These are phyloP conservation scores for Stichopus horrens DNA, from an alignment of 53 echinoderm and acorn worm genomes.

Conservation along the genomic window DNA sequence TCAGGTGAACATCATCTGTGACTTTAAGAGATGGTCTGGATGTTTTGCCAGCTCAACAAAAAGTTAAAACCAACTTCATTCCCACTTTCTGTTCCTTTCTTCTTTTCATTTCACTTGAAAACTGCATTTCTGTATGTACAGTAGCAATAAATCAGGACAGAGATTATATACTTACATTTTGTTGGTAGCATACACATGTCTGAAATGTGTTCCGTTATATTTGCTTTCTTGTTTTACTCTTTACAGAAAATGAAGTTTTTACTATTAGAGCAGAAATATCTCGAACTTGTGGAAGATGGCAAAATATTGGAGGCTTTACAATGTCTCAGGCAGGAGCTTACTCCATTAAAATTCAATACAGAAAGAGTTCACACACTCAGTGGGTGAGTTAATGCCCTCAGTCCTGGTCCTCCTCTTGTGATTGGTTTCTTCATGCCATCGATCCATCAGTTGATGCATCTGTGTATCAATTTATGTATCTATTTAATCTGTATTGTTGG, in stretches of 20 bases:
- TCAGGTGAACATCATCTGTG: no score
- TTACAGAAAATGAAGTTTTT: conserved; percentile 96
- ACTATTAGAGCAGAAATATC: conserved; percentile 93
- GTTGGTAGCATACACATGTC: not conserved
- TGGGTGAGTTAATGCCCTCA: conserved; percentile 59
- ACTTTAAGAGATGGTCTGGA: no score
- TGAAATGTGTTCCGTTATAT: not conserved
- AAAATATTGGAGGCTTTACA: conserved; percentile 84
- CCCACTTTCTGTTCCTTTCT: no score
- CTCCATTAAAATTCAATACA: conserved; percentile 96
- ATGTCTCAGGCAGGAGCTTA: conserved; percentile 87
- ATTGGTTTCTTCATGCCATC: not conserved
- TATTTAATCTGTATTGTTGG: not conserved
- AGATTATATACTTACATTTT: no score
- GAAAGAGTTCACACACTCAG: conserved; percentile 95
- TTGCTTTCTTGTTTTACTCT: conserved; percentile 20
- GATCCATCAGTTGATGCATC: not conserved
- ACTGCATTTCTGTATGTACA: no score
- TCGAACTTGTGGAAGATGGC: conserved; percentile 91
- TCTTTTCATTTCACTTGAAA: no score
- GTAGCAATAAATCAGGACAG: no score
- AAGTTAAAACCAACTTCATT: not conserved
- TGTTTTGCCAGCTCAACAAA: not conserved
- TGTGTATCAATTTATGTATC: not conserved
- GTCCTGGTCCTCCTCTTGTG: not conserved